Evolutionary conservation across 2,113 vertebrate genomes (phyloP), one percentile per base, ranked within the genome.

Genomic region (Apistogramma diplotaenia): DNA sequence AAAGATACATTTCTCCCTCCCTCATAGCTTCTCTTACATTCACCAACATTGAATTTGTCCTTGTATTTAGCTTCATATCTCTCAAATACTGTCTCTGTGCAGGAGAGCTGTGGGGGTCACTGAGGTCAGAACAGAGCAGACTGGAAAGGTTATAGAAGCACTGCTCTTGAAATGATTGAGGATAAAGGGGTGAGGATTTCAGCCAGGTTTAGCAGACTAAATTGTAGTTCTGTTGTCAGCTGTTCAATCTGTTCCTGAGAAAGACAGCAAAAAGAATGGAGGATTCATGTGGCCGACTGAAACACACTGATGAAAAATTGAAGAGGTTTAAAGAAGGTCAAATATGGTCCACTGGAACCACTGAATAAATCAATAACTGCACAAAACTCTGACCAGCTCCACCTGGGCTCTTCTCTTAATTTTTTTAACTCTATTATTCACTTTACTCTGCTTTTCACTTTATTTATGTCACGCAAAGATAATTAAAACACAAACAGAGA

Each of bases 291-390:
- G 2, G 59, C 84, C 83, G 58, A 70, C 29, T 65, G 79, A 85
- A 78, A 87, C 83, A 80, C 7, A 16, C 46, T 19, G 72, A 81
- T 89, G 74, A 87, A 92, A 91, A 85, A 91, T 82, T 82, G 25
- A 90, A 58, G 65, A 70, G 33, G 61, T 27, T 84, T 78, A 43
- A 85, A 85, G 53, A 87, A 83, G 72, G 56, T 90, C 86, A 89
- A 83, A 76, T 67, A 89, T 76, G 74, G 31, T 51, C 29, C 15
- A 4, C 40, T 61, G 23, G 5, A 77, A 76, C 81, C 49, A 82
- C 71, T 43, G 65, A 40, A 35, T n/a, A 73, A 74, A 8, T 79
- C 37, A 74, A 55, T 27, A 71, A 79, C 77, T 53, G 77, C 55
- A 88, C 83, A 70, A 81, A 59, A 1, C 11, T 53, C 19, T 76